Conservation (phyloP, 2,113 vertebrate genomes). For the Xiphias gladius region DNA sequence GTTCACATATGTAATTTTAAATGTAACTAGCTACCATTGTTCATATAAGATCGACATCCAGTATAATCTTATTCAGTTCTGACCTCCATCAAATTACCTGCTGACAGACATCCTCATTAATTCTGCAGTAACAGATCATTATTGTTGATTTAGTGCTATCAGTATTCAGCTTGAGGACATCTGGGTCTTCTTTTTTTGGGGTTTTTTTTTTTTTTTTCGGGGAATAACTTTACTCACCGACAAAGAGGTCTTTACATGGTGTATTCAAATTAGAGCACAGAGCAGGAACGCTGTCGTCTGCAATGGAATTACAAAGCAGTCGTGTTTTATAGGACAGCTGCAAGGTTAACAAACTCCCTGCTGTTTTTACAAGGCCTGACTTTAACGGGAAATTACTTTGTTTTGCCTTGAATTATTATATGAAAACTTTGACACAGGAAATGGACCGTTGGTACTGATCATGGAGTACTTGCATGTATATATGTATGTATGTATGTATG, state of each 20-base stretch:
- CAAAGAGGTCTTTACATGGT: conserved; percentile 48
- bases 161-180: conserved; percentile 30
- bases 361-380: conserved; percentile 34
- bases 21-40: background rate
- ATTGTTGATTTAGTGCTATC: conserved; percentile 43
- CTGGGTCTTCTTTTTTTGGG: conserved; percentile 19
- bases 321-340: conserved; percentile 17
- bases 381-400: conserved; percentile 45
- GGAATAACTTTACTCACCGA: conserved; percentile 26
- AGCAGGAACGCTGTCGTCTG: conserved; percentile 14
- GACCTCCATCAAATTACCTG: conserved; percentile 28
- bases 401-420: conserved; percentile 39
- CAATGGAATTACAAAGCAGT: conserved; percentile 11
- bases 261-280: conserved; percentile 46
- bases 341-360: conserved; percentile 12
- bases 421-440: conserved; percentile 31
- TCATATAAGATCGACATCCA: conserved; percentile 7
- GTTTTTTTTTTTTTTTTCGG: background rate
- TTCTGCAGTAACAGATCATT: conserved; percentile 31
- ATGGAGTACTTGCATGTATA: too few relatives aligned
- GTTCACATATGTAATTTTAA: conserved; percentile 37
- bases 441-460: conserved; percentile 15
- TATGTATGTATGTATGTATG: too few relatives aligned
- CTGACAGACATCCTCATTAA: conserved; percentile 30
- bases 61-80: background rate